A percentile compares a stretch with the other conserved stretches of the same genome.
phyloP scores from a whole-genome alignment of 1,140 invertebrate genomes.

The Drosophila seguyi region DNA sequence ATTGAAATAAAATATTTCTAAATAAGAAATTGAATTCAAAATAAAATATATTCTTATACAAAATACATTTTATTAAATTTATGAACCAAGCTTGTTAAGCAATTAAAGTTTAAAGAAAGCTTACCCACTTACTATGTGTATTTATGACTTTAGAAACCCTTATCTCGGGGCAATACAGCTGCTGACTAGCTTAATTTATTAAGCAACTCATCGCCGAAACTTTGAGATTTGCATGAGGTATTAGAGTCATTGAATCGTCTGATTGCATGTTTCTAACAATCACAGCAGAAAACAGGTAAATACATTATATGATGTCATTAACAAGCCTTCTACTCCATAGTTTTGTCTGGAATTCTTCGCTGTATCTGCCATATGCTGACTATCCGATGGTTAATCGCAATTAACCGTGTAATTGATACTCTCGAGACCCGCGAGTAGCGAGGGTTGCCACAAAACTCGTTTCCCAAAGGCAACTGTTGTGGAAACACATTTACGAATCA shows the following conservation, averaged over 20 bases:
- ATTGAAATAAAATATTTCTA: background rate
- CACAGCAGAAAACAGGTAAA: slow-evolving; percentile 1
- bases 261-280: slow-evolving; percentile 4
- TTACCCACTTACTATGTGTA: background rate
- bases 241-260: background rate
- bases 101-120: too few relatives aligned
- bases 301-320: slow-evolving; percentile 16
- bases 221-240: background rate
- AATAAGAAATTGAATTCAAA: too few relatives aligned
- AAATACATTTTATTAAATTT: background rate
- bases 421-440: slow-evolving; percentile 3
- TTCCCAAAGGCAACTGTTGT: slow-evolving; percentile 51
- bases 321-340: slow-evolving; percentile 6
- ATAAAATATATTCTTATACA: too few relatives aligned
- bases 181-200: background rate
- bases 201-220: slow-evolving; percentile 3
- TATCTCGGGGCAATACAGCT: background rate
- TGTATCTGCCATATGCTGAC: slow-evolving; percentile 14
- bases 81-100: too few relatives aligned
- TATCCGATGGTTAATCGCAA: slow-evolving; percentile 32
- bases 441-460: slow-evolving; percentile 40
- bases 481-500: slow-evolving; percentile 80
- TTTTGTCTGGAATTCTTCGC: slow-evolving; percentile 3
- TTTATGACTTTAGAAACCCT: background rate
- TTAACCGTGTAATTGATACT: slow-evolving; percentile 77